Base-by-base conservation (phyloP, 2,888 invertebrate genomes). In the Punctoribates punctum region DNA sequence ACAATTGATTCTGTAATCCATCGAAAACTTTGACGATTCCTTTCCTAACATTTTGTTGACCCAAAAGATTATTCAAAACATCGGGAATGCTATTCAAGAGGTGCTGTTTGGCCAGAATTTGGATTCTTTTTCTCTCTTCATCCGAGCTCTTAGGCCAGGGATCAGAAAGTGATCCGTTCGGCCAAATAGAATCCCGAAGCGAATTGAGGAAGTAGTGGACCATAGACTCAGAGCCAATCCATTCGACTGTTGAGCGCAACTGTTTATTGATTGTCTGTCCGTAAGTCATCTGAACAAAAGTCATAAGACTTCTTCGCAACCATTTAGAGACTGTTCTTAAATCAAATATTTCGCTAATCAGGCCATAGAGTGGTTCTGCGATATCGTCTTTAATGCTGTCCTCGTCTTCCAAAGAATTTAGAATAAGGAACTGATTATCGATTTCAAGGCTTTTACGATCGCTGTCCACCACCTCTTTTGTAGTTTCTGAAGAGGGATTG, bases 201-300 rank as follows among this genome's bases (percentile, higher is more conserved):
- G 91, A 87, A 77, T 91, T 90, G 70, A 91, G 89, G 83, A 94
- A 95, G 83, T 92, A 92, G 82, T 94, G 91, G 77, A 95, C 84
- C 93, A 94, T 94, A 78, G 92, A 90, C 83, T 95, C 95, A 15
- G 93, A 93, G 82, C 93, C 91, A 80, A 93, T 85, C 90, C 93
- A 94, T 38, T 90, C 88, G 73, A 94, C 90, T 0, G 91, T 92
- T 82, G 94, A 94, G 80, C 92, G 88, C 74, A 94, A 90, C 88
- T 94, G 78, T 46, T 78, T 85, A 83, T 94, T 95, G 67, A 95
- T 95, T 77, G 93, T 94, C 78, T 93, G 87, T n/a, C 94, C 94
- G 82, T 93, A 94, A 0, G 93, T 92, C 77, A 93, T 90, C 85
- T 94, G 94, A 29, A 95, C 94, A 84, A 95, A 94, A 1, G 91